Percentiles rank a stretch among this genome's conserved stretches.
phyloP scores from a whole-genome alignment of 2,888 invertebrate species.

The Drosophila buzzatii region DNA sequence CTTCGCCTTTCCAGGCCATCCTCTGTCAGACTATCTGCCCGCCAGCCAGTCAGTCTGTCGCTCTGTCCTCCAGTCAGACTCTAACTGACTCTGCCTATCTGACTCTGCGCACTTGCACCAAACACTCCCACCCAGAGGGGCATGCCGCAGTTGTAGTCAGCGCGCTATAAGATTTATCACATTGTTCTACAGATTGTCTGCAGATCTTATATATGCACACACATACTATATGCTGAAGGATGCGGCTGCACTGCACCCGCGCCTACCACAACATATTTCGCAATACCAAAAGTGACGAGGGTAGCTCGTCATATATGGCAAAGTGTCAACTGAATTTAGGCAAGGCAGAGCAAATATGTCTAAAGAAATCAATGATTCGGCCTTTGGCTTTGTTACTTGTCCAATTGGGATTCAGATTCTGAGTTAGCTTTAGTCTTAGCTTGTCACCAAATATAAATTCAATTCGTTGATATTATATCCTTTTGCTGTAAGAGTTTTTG shows the following conservation, averaged over 20 bases:
- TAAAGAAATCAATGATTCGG: not conserved
- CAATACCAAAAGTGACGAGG: conserved; percentile 53
- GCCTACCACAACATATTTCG: conserved; percentile 63
- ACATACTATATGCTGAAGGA: conserved; percentile 25
- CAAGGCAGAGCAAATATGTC: not conserved
- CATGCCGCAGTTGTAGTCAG: conserved; percentile 67
- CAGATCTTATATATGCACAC: conserved; percentile 63
- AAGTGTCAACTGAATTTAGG: conserved; percentile 1
- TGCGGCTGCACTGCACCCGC: conserved; percentile 67
- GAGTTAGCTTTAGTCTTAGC: too few species aligned
- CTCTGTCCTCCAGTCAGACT: conserved; percentile 24
- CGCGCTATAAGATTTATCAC: conserved; percentile 81
- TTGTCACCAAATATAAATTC: too few species aligned
- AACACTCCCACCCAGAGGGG: conserved; percentile 78
- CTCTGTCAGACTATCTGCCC: conserved; percentile 9
- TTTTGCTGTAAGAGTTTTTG: too few species aligned
- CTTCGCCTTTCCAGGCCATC: conserved; percentile 14
- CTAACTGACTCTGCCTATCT: conserved; percentile 42
- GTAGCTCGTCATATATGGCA: conserved; percentile 20
- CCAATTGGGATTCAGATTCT: too few species aligned
- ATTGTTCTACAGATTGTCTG: conserved; percentile 82
- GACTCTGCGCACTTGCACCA: conserved; percentile 66
- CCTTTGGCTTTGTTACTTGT: too few species aligned
- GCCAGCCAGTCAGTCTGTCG: conserved; percentile 11
- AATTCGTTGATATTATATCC: not conserved